Base-by-base conservation (phyloP, 2,797 vertebrate species). In the Peromyscus nudipes region DNA sequence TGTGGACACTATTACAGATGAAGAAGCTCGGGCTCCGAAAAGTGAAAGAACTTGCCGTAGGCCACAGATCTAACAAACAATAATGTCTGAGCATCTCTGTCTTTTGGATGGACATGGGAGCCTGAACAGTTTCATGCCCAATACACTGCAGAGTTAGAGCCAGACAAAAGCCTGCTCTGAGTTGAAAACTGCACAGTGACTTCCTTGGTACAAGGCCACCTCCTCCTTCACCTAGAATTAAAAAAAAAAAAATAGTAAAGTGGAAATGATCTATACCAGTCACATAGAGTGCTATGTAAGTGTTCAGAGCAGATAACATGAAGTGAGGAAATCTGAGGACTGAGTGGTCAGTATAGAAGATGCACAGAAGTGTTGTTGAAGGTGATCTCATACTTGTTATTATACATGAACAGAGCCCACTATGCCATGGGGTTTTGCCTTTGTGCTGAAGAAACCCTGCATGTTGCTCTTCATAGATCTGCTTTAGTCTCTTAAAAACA, bases 161-260 rank as follows among this genome's bases (percentile, higher is more conserved):
- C 37, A 13, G 25, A 7, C 12, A 37, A 88, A 76, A 40, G 14
- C 55, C 12, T 62, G 52, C 46, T 81, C 31, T 92, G 52, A 31
- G 71, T 77, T 96, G 60, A 92, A 94, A 95, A 86, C 31, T 82
- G 31, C 49, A 71, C 43, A 67, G 29, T 95, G 13, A 43, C 43
- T 83, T 76, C 29, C 62, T 83, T 14, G 55, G 43, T 88, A 4
- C 64, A 85, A 62, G 5, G 49, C n/a, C 89, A 13, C 9, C 77
- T 11, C 77, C 16, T 21, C 31, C 80, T 91, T 81, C 37, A 52
- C 29, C 67, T 55, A 55, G 19, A 37, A 73, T 71, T 29, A 65
- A 14, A 34, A 43, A 79, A 91, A 49, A 71, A 79, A 82, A n/a
- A n/a, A n/a, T 6, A 65, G n/a, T 1, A 43, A 89, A 55, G 2